Evolutionary conservation across 2,113 vertebrate species (phyloP).

Genomic region (Cyprichromis sp.): DNA sequence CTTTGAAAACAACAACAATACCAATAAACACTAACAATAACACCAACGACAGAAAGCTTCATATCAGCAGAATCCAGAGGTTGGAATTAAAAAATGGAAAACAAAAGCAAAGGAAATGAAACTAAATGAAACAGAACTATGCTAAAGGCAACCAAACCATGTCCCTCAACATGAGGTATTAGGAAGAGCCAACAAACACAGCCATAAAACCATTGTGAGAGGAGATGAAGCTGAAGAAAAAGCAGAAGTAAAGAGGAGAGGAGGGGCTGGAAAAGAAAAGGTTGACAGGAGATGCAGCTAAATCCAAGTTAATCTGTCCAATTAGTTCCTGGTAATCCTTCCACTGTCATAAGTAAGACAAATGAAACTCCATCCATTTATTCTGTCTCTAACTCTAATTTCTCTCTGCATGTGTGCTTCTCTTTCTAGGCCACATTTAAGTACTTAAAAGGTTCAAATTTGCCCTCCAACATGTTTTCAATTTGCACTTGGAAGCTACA

Average conservation of each 20-base stretch:
- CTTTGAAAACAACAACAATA: slow-evolving; percentile 70
- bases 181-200: slow-evolving; percentile 11
- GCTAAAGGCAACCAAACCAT: not conserved
- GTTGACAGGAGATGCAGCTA: slow-evolving; percentile 47
- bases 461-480: not conserved
- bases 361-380: slow-evolving; percentile 29
- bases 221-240: slow-evolving; percentile 2
- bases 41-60: slow-evolving; percentile 36
- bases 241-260: not conserved
- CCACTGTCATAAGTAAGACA: slow-evolving; percentile 53
- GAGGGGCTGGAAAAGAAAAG: slow-evolving; percentile 8
- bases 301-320: slow-evolving; percentile 66
- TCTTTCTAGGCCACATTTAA: not conserved
- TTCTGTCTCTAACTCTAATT: not conserved
- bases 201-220: not conserved
- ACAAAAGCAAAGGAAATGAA: slow-evolving; percentile 55
- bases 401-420: not conserved
- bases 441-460: slow-evolving; percentile 10
- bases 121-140: slow-evolving; percentile 39
- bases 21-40: slow-evolving; percentile 66
- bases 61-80: slow-evolving; percentile 67
- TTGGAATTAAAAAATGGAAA: slow-evolving; percentile 50
- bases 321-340: slow-evolving; percentile 65
- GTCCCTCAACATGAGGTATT: not conserved
- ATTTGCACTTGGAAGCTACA: not conserved